phyloP scores from a whole-genome alignment of 1,140 invertebrate species.

The Euwallacea similis region DNA sequence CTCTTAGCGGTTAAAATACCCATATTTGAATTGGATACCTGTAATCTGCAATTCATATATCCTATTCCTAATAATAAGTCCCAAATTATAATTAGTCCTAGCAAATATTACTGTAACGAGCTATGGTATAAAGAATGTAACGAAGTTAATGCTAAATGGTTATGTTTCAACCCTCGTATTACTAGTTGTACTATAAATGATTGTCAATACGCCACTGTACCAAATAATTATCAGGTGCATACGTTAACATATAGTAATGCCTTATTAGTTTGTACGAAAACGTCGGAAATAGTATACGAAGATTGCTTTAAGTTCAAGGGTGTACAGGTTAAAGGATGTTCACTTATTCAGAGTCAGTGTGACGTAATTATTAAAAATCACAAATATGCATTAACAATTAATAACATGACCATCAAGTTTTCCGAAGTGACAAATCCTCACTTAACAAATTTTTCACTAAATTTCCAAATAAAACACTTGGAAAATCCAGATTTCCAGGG shows the following conservation, averaged over 20 bases:
- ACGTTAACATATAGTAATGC: neutral
- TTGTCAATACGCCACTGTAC: neutral
- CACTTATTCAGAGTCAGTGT: neutral
- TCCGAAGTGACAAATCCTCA: no score
- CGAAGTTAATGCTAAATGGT: neutral
- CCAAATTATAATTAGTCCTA: neutral
- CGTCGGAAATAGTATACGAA: neutral
- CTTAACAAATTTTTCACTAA: no score
- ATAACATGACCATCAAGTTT: no score
- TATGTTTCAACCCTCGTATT: neutral
- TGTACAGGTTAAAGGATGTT: neutral
- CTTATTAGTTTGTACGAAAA: neutral
- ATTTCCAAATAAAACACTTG: no score
- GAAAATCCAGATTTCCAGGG: no score
- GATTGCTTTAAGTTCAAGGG: neutral
- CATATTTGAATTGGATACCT: neutral
- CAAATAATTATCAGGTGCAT: neutral
- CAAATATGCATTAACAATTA: no score
- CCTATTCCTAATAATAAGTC: neutral
- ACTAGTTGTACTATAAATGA: neutral
- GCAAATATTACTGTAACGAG: neutral
- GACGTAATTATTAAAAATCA: no score
- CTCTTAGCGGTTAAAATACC: neutral
- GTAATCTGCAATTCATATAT: neutral
- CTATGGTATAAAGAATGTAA: constrained; percentile 2